Evolutionary conservation across 2,113 vertebrate species (phyloP), one percentile per base, ranked within the genome.

Genomic region (Scartelaos histophorus): DNA sequence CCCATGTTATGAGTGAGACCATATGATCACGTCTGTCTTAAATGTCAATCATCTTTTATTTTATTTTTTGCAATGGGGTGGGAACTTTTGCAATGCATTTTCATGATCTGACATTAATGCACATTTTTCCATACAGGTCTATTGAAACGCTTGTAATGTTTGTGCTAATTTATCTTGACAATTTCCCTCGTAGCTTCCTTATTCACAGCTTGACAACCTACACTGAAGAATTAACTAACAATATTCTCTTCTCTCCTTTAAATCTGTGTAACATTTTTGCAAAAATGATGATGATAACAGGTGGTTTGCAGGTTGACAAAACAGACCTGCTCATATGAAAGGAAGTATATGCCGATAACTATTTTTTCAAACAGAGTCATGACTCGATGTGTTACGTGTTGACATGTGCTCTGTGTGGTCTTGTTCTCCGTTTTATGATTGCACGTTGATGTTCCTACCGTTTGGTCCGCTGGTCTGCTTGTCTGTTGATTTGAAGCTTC

Each of bases 391-490:
- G 83, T 92, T 24, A 80, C 88, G 87, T 92, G 89, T 90, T 90
- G 92, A 88, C 34, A 91, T 90, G 91, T 90, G 89, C 90, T 77
- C 85, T 79, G 85, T 90, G 90, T 87, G 82, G 87, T 89, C 85
- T 89, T 92, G 89, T 75, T 92, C 88, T 66, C 65, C 45, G n/a
- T 19, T 84, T 81, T 85, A 85, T 29, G 71, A 81, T 89, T 91
- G 91, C 91, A 91, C 90, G 91, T 92, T 74, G 80, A 68, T 92
- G 92, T 93, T 89, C 81, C 87, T 75, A 91, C 89, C 91, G 82
- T 92, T 85, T 85, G 89, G 90, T 88, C 67, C 70, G 90, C 91
- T 88, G 90, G 90, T 93, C 87, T 93, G 93, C 93, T 93, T 94
- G 91, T 91, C 85, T 90, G 86, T 89, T 91, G n/a, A 82, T 88